These are phyloP conservation scores for Apodemus sylvaticus DNA, from an alignment of 2,113 vertebrate genomes.

Conservation along the genomic window DNA sequence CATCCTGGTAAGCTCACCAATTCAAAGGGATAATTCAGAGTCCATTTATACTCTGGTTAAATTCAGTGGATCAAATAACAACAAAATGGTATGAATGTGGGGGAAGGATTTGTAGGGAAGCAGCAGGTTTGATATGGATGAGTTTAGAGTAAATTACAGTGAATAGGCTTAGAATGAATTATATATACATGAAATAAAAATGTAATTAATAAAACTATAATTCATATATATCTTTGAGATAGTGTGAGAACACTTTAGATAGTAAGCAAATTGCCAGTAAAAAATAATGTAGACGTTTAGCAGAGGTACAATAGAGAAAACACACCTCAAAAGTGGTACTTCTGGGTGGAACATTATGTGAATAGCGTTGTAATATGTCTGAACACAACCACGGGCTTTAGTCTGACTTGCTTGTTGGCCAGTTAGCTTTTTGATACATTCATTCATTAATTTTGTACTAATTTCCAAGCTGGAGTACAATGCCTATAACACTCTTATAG, in stretches of 20 bases:
- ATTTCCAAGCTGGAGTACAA: background rate
- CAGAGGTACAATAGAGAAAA: background rate
- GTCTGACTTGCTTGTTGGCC: background rate
- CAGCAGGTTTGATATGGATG: too few relatives aligned
- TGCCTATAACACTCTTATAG: background rate
- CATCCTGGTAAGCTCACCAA: background rate
- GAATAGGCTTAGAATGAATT: too few relatives aligned
- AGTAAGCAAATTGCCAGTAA: background rate
- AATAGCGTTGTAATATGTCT: background rate
- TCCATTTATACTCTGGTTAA: background rate
- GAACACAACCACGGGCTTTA: background rate
- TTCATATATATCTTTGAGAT: background rate
- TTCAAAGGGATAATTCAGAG: background rate
- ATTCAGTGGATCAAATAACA: background rate
- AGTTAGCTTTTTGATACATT: background rate
- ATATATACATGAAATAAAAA: background rate
- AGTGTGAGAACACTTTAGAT: background rate
- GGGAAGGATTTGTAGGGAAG: background rate
- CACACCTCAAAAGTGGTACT: background rate
- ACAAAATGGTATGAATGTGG: background rate
- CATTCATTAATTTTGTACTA: background rate
- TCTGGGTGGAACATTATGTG: background rate
- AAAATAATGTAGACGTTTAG: background rate
- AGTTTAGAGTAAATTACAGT: background rate
- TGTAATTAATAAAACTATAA: background rate